Evolutionary conservation across 2,797 vertebrate species (phyloP).

Genomic region (Muscicapa comitata): DNA sequence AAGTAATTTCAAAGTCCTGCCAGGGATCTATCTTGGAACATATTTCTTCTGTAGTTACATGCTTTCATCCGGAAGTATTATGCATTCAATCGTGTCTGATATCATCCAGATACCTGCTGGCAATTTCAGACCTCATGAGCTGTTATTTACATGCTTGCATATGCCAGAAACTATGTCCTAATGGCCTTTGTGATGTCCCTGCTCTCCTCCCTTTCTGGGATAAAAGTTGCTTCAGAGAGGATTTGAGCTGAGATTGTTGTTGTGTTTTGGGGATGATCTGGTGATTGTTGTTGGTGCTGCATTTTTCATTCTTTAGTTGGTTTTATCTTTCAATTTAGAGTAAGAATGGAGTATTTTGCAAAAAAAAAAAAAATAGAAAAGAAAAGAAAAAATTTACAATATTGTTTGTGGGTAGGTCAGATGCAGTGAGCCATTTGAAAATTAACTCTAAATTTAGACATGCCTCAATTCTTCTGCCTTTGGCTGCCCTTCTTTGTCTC

Average conservation of each 20-base stretch:
- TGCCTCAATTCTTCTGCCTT: not conserved
- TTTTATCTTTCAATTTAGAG: not conserved
- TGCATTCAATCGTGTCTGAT: constrained; percentile 27
- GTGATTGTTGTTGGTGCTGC: not conserved
- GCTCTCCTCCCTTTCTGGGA: not conserved
- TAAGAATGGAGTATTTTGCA: not conserved
- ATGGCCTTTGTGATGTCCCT: not conserved
- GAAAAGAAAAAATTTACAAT: not conserved
- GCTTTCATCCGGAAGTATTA: constrained; percentile 62
- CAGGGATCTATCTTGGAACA: constrained; percentile 58
- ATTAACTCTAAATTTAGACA: not conserved
- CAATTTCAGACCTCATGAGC: constrained; percentile 18
- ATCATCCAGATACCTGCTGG: constrained; percentile 33
- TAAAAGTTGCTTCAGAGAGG: not conserved
- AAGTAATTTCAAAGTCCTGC: constrained; percentile 55
- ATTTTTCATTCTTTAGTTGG: not conserved
- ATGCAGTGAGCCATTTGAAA: not conserved
- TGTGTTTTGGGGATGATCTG: not conserved
- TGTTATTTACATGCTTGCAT: constrained; percentile 44
- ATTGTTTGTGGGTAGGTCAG: not conserved
- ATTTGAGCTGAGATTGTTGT: not conserved
- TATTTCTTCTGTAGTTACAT: constrained; percentile 42
- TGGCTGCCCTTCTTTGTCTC: not conserved
- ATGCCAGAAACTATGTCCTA: constrained; percentile 47
- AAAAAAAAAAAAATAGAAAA: not conserved